Conservation (phyloP, 2,797 vertebrate species). For the Phylloscopus collybita region DNA sequence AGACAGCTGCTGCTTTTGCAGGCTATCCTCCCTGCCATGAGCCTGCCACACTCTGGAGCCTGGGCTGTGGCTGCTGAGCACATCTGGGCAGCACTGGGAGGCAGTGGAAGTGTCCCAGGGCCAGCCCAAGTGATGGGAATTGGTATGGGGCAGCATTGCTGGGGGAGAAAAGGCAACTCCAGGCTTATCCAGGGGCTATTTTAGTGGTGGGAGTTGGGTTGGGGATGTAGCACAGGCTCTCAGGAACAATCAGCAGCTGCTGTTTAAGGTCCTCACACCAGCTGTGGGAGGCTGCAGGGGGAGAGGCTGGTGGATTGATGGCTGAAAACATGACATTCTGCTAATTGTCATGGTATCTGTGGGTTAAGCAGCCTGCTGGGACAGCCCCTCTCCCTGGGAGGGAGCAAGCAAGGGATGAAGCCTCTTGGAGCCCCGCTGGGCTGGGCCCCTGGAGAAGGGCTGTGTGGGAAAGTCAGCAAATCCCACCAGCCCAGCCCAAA, state of each 20-base stretch:
- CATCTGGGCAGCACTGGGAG: not conserved
- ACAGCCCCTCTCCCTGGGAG: not conserved
- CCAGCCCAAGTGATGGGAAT: not conserved
- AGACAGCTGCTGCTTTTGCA: not conserved
- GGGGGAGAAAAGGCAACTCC: not conserved
- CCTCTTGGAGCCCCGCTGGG: not conserved
- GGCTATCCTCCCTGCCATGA: not conserved
- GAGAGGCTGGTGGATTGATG: not conserved
- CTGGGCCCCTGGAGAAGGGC: not conserved
- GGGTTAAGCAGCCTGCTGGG: not conserved
- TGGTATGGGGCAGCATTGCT: not conserved
- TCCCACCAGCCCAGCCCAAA: not conserved
- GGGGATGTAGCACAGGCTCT: rapidly evolving
- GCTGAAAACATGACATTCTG: not conserved
- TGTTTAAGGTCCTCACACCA: rapidly evolving
- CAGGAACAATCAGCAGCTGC: not conserved
- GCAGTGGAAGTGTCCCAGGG: not conserved
- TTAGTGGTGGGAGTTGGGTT: rapidly evolving
- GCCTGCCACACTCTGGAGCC: not conserved
- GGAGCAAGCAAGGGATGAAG: not conserved
- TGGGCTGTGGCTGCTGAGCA: not conserved
- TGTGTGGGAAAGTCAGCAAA: not conserved
- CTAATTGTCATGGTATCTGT: not conserved
- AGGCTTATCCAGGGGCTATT: rapidly evolving
- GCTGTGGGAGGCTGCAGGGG: not conserved